Base-by-base conservation (phyloP, 1,140 invertebrate species). In the Leptopilina boulardi region DNA sequence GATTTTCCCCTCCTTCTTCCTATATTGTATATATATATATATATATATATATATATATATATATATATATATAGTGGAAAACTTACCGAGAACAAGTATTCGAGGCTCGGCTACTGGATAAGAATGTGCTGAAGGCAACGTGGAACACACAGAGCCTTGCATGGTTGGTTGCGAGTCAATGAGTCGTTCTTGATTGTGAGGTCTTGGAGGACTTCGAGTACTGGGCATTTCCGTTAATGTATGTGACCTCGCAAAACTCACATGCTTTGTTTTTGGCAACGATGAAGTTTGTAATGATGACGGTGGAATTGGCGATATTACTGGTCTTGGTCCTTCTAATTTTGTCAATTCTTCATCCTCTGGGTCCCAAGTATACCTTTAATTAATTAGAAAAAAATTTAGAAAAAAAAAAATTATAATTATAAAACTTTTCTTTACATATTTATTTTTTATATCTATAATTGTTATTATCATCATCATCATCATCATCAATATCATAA, bases 221-320 rank as follows among this genome's bases (percentile, higher is more conserved):
- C 91, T 89, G 90, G 79, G 94, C 92, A 89, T 94, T 75, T 96
- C 96, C 5, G 95, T 95, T 71, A 96, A 86, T 0, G 96, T 97
- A 82, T 96, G 95, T 0, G 96, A 96, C 38, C 95, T 92, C 19
- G 97, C 97, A 86, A 98, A 98, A 85, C 96, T 97, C 38, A 98
- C 97, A 88, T 98, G 97, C 88, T 97, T 98, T 78, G 94, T 94
- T 88, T 89, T 88, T 0, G 86, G 84, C 74, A 90, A 71, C 82
- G 88, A 86, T 13, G 89, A 86, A 13, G 93, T 92, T 81, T 93
- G 93, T 78, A 92, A 92, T 75, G 92, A 92, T 75, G 92, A 91
- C 84, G 91, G 92, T 74, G 92, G 92, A 8, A 72, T 77, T 2
- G 87, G 74, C 1, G 89, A 85, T 71, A 91, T 56, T 1, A 93